Conservation (phyloP, 2,113 vertebrate species). For the Dunckerocampus dactyliophorus region DNA sequence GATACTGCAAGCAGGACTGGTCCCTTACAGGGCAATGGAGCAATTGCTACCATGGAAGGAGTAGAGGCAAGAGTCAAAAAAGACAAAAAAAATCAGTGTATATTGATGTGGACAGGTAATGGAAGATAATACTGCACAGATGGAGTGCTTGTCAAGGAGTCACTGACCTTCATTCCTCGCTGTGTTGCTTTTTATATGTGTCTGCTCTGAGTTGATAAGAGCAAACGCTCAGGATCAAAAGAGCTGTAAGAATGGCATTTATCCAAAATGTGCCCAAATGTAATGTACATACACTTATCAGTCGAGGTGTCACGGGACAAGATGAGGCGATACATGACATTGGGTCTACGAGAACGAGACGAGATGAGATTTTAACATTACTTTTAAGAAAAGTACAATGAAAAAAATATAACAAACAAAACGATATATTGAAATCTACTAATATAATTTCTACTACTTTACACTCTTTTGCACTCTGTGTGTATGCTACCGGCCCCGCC, state of each 20-base stretch:
- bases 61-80: constrained; percentile 34
- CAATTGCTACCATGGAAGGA: constrained; percentile 71
- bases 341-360: not conserved
- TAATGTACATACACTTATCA: not conserved
- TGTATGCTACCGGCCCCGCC: too few species aligned
- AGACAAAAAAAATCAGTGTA: constrained; percentile 42
- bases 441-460: too few species aligned
- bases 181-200: constrained; percentile 25
- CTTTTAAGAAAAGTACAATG: too few species aligned
- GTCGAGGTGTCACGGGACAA: too few species aligned
- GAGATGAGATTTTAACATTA: too few species aligned
- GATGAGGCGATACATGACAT: not conserved
- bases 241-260: constrained; percentile 31
- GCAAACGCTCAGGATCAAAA: constrained; percentile 39
- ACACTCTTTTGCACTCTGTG: too few species aligned
- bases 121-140: constrained; percentile 67
- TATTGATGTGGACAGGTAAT: constrained; percentile 59
- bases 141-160: constrained; percentile 67
- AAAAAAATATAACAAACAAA: too few species aligned
- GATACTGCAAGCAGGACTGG: constrained; percentile 57
- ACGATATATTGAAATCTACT: too few species aligned
- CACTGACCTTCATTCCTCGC: constrained; percentile 64
- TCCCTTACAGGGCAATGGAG: constrained; percentile 61
- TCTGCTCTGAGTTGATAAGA: constrained; percentile 49
- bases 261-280: constrained; percentile 10